These are phyloP conservation scores for Hirtodrosophila cameraria DNA, from an alignment of 2,888 invertebrate species.

Conservation along the genomic window DNA sequence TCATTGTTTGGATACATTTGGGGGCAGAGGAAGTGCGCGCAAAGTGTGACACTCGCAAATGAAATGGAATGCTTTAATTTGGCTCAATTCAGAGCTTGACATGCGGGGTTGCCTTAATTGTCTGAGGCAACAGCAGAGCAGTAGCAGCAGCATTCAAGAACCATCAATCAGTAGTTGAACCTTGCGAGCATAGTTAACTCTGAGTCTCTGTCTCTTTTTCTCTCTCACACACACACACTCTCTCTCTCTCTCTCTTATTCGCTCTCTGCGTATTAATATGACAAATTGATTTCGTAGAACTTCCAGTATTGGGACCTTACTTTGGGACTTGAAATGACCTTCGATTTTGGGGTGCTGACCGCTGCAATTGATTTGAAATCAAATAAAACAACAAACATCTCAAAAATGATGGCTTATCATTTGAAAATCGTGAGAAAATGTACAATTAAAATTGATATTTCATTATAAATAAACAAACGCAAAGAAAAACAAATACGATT, in stretches of 20 bases:
- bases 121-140: constrained; percentile 29
- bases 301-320: constrained; percentile 32
- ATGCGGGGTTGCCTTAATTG: constrained; percentile 76
- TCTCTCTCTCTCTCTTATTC: too few relatives aligned
- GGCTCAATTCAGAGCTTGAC: constrained; percentile 75
- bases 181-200: constrained; percentile 14
- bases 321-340: constrained; percentile 41
- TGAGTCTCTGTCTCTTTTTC: too few relatives aligned
- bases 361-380: constrained; percentile 22
- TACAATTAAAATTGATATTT: constrained; percentile 70
- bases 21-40: constrained; percentile 72
- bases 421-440: constrained; percentile 74
- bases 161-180: constrained; percentile 29
- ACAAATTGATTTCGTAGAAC: constrained; percentile 44
- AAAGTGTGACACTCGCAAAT: constrained; percentile 76
- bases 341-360: constrained; percentile 15
- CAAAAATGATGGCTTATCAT: constrained; percentile 33
- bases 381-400: neutral
- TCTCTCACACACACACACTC: too few relatives aligned
- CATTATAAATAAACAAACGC: constrained; percentile 36
- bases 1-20: constrained; percentile 18
- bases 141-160: constrained; percentile 31
- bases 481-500: constrained; percentile 42
- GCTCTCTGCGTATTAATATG: too few relatives aligned
- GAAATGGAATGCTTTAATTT: constrained; percentile 76